Base-by-base conservation (phyloP, 2,797 vertebrate genomes). In the Trichosurus vulpecula region DNA sequence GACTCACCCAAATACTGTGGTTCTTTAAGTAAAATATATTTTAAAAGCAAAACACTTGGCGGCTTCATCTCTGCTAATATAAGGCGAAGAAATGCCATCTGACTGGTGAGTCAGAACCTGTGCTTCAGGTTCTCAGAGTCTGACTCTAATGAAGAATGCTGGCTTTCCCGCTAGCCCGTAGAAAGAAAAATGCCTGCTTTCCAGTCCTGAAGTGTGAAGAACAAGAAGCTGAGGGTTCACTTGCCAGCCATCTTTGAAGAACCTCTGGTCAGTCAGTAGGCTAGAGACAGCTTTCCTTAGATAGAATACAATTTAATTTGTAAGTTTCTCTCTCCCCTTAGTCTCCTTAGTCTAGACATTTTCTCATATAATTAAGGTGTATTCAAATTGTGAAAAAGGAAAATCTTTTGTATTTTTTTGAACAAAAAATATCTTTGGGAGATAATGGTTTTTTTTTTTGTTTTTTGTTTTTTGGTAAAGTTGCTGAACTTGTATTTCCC, bases 151-250 rank as follows among this genome's bases (percentile, higher is more conserved):
- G 96, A 29, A 97, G 97, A 90, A 35, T 11, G 93, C n/a, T 93
- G 95, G 81, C 53, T 81, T 81, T 13, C 41, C 30, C 4, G 92
- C n/a, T 74, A 13, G 41, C 56, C 91, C 13, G 53, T 89, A 92
- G 29, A 54, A 54, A 92, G 91, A 55, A 93, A 31, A 35, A 11
- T 6, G 47, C 93, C 92, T 30, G 6, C 31, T 87, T 56, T 96
- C 90, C 0, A 92, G 90, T 94, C 94, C 94, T 92, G 95, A 90
- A 54, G 54, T 51, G 52, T 41, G 96, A 97, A 57, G 91, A 96
- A 6, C 31, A 74, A 56, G 96, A 97, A 93, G 95, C 95, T 89
- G 87, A 89, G 54, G 52, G 54, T 29, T 89, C 22, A 53, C 58
- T 87, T 53, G 47, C 51, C 53, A 30, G 35, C 47, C 31, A 56